Evolutionary conservation across 2,113 vertebrate genomes (phyloP).

Genomic region (Numida meleagris): DNA sequence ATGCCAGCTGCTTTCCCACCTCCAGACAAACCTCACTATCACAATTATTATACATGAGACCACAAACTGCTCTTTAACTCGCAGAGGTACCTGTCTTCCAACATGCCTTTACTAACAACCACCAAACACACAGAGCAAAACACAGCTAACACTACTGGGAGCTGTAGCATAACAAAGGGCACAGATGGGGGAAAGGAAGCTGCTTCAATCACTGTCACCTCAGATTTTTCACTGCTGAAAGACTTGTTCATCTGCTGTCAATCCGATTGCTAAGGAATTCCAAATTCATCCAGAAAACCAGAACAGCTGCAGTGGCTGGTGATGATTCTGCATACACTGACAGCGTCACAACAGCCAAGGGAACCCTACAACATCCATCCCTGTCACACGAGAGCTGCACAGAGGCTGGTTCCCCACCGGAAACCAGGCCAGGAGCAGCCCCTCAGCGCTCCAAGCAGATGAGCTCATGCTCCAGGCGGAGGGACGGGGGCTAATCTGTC

Average conservation of each 20-base stretch:
- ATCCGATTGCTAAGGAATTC: neutral
- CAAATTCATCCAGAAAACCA: neutral
- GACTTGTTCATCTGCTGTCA: neutral
- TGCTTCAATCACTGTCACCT: too few relatives aligned
- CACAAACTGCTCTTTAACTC: neutral
- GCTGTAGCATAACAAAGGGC: too few relatives aligned
- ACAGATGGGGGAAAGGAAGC: accelerated
- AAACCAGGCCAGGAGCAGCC: neutral
- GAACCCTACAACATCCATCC: accelerated
- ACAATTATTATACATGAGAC: neutral
- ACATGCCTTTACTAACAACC: neutral
- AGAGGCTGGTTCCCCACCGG: neutral
- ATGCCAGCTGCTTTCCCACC: neutral
- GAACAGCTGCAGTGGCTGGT: accelerated
- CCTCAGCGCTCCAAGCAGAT: neutral
- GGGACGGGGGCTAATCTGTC: neutral
- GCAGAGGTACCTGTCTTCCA: neutral
- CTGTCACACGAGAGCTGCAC: accelerated
- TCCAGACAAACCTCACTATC: neutral
- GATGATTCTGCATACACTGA: neutral
- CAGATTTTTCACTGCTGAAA: neutral
- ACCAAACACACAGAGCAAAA: neutral
- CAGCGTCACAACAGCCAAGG: neutral
- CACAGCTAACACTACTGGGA: neutral
- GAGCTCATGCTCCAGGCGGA: neutral